Evolutionary conservation across 92 coral and sea anemone genomes (phyloP), one percentile per base, ranked within the genome.

Genomic region (Meandrina meandrites): DNA sequence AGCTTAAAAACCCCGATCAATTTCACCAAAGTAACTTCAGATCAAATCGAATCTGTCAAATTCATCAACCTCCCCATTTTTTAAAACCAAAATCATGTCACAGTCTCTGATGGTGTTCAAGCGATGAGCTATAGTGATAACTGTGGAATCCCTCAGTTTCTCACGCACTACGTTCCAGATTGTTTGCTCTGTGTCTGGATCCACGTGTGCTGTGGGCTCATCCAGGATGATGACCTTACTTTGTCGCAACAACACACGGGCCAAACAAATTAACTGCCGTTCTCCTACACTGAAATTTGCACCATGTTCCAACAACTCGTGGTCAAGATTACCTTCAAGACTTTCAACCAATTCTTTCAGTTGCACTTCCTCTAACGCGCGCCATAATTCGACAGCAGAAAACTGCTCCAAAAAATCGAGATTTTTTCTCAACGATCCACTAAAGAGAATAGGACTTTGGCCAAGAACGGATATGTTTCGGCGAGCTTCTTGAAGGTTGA

Each of bases 191-290:
- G 96, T 91, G 5, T 86, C 91, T 86, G 90, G 92, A 51, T 93
- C 96, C 30, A 93, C 96, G 77, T 93, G 92, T 37, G 96, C 94
- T 3, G 96, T 91, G 31, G 96, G 94, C 74, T 93, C 94, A 62
- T 93, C 96, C 91, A 93, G 83, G 64, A 93, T 88, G 31, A 91
- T 89, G 51, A 93, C 91, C 78, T 90, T 93, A 67, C 89, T 91
- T 81, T 84, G 75, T 64, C 87, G 92, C 48, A 93, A 80, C 72
- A 93, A 84, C 47, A 93, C 94, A 27, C 96, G 82, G 0, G 96
- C 96, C 68, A 93, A 86, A 53, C 96, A 91, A 30, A 93, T 73
- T 14, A 91, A 76, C 79, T 93, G 96, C 5, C 96, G 85, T 32
- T 93, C 96, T 0, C 96, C 96, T 1, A 93, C 96, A n/a, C 96